These are phyloP conservation scores for Anas acuta DNA, from an alignment of 2,797 vertebrate species.

Conservation along the genomic window DNA sequence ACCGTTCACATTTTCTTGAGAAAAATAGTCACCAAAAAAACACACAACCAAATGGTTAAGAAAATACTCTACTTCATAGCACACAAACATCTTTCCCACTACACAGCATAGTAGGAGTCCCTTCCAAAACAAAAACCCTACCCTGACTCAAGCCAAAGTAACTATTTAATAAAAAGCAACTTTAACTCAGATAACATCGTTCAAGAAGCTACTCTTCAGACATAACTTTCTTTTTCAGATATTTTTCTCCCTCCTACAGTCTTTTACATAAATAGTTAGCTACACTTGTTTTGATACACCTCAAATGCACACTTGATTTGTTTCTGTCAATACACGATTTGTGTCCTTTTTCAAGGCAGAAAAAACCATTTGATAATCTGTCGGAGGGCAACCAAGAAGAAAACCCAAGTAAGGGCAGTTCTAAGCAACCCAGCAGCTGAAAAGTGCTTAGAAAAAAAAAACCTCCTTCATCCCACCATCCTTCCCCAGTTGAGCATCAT, in stretches of 20 bases:
- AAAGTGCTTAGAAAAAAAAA: neutral
- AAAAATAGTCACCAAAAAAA: neutral
- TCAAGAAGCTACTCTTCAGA: neutral
- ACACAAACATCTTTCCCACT: neutral
- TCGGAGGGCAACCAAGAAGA: neutral
- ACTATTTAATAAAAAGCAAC: neutral
- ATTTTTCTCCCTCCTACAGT: neutral
- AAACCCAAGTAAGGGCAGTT: neutral
- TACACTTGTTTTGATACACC: neutral
- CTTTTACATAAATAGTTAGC: neutral
- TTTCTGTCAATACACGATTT: neutral
- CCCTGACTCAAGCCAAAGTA: neutral
- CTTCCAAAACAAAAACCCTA: neutral
- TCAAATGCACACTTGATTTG: neutral
- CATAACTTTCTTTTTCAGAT: neutral
- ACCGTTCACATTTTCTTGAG: neutral
- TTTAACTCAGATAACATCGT: neutral
- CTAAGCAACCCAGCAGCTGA: neutral
- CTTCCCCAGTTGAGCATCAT: neutral
- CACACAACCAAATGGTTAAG: neutral
- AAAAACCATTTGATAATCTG: neutral
- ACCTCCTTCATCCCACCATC: rapidly evolving
- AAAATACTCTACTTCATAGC: neutral
- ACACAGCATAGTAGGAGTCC: neutral
- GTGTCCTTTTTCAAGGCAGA: neutral